Base-by-base conservation (phyloP, 2,888 invertebrate species). In the Phorcus lineatus region DNA sequence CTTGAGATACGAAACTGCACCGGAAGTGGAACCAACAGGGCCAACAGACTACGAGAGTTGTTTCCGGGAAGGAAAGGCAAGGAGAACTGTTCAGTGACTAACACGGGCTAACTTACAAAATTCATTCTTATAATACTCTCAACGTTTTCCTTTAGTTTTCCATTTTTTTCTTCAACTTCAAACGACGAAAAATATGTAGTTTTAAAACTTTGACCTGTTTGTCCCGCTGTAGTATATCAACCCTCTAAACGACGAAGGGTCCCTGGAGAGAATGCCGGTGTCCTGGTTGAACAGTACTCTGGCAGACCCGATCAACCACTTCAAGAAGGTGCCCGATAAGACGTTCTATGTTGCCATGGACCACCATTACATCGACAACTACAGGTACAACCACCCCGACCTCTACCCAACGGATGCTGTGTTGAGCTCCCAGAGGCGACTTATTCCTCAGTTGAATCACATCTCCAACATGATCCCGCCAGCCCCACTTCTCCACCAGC, bases 341-440 rank as follows among this genome's bases (percentile, higher is more conserved):
- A 79, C 96, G 91, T 96, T 97, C 93, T 97, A 96, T 90, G 94
- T 98, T 17, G 96, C 96, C 0, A 97, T 97, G 86, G 98, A 98
- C 90, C 97, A 97, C 93, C 97, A 97, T 89, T 94, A 95, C 17
- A 95, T 96, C 86, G 95, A 97, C 91, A 97, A 97, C 92, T 95
- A 96, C 0, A 95, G 96, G 84, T 97, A 96, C 91, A 96, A 97
- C 91, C 95, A 95, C 67, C 94, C 95, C 2, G 85, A 88, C 1
- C 95, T 95, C 24, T 93, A 93, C 78, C 91, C 93, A 0, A 81
- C 93, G 40, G 80, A 86, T 7, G 86, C 94, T 95, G 96, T 96
- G 74, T 93, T 94, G 9, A 81, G 85, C 78, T 89, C 91, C 11
- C 94, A 95, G 83, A 95, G 95, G 28, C 93, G 97, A 0, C 95